phyloP scores from a whole-genome alignment of 2,797 vertebrate species.

The Sphaeramia orbicularis region DNA sequence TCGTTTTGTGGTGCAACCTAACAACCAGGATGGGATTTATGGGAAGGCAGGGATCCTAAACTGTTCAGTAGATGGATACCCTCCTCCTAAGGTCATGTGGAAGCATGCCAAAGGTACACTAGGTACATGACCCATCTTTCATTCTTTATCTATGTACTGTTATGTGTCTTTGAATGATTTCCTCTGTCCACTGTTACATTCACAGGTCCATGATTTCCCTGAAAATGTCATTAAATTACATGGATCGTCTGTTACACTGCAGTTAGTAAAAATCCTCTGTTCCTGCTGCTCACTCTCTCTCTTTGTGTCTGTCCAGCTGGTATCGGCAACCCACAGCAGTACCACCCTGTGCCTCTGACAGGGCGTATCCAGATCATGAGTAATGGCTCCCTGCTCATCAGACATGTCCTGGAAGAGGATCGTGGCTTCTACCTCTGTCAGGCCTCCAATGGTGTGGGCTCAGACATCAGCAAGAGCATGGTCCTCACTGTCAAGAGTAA shows the following conservation, averaged over 20 bases:
- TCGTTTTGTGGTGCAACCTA: slow-evolving; percentile 97
- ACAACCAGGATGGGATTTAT: slow-evolving; percentile 98
- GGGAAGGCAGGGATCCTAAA: slow-evolving; percentile 97
- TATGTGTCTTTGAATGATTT: slow-evolving; percentile 16
- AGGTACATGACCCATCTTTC: slow-evolving; percentile 57
- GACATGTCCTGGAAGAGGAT: slow-evolving; percentile 97
- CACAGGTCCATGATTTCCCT: slow-evolving; percentile 1
- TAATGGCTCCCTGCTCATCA: slow-evolving; percentile 96
- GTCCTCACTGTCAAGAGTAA: slow-evolving; percentile 97
- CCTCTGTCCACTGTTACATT: slow-evolving; percentile 11
- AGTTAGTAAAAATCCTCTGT: slow-evolving; percentile 9
- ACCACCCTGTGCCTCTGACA: slow-evolving; percentile 96
- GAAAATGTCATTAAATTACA: slow-evolving; percentile 13
- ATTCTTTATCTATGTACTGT: slow-evolving; percentile 19
- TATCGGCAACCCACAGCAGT: slow-evolving; percentile 97
- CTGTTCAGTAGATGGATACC: slow-evolving; percentile 97
- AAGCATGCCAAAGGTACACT: slow-evolving; percentile 94
- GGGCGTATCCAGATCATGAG: slow-evolving; percentile 97
- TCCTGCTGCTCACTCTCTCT: slow-evolving; percentile 8
- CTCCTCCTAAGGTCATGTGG: slow-evolving; percentile 98
- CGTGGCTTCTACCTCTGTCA: slow-evolving; percentile 98
- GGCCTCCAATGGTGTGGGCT: slow-evolving; percentile 98
- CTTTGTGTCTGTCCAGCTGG: slow-evolving; percentile 75
- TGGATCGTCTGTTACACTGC: neutral
- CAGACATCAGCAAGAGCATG: slow-evolving; percentile 99